A percentile compares a stretch with the other conserved stretches of the same genome.
phyloP scores from a whole-genome alignment of 2,888 invertebrate species.

The Troglohyphantes excavatus region DNA sequence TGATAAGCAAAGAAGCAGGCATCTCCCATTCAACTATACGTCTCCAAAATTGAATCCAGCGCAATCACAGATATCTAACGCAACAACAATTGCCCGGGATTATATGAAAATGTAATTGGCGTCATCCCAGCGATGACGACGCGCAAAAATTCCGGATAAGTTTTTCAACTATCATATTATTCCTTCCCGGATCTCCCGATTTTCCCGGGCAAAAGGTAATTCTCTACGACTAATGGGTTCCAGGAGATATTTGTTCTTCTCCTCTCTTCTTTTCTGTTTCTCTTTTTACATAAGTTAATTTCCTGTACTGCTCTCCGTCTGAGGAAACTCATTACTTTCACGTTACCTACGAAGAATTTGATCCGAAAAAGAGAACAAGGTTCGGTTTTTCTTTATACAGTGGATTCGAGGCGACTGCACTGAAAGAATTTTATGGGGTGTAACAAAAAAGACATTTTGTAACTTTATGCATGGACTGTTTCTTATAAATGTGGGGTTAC shows the following conservation, averaged over 20 bases:
- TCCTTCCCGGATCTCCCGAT: neutral
- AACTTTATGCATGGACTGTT: neutral
- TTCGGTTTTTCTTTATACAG: neutral
- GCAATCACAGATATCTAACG: constrained; percentile 21
- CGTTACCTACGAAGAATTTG: constrained; percentile 6
- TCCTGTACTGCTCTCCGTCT: neutral
- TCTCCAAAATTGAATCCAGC: constrained; percentile 18
- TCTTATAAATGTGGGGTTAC: neutral
- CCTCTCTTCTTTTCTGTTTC: neutral
- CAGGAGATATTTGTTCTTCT: constrained; percentile 1
- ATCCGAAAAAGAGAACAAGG: neutral
- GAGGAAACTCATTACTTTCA: constrained; percentile 15
- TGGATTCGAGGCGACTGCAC: neutral
- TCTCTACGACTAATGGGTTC: neutral
- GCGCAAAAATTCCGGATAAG: neutral
- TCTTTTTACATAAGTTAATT: constrained; percentile 49
- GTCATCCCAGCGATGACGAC: neutral
- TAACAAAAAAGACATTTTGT: constrained; percentile 1
- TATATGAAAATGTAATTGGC: constrained; percentile 19
- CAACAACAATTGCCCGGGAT: constrained; percentile 5
- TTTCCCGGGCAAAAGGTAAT: neutral
- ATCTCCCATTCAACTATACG: neutral
- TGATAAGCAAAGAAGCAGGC: neutral
- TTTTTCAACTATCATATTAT: neutral
- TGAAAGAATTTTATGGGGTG: neutral